Evolutionary conservation across 2,113 vertebrate species (phyloP), one percentile per base, ranked within the genome.

Genomic region (Pseudopodoces humilis): DNA sequence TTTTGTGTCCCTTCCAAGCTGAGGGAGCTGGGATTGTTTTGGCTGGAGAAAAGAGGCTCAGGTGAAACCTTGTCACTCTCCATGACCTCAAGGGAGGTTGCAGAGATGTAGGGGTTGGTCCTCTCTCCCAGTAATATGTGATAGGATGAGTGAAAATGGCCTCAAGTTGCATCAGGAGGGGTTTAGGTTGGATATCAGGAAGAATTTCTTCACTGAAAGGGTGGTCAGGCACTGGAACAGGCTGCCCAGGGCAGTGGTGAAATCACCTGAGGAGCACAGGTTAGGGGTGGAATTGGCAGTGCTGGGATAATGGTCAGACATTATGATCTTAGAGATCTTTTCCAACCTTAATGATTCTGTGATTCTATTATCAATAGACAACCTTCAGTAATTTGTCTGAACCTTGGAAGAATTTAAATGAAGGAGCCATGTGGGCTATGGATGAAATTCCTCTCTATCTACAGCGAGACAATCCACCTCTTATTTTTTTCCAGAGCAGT

Each of bases 71-170:
- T 68, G n/a, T 41, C 13, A 8, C 19, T 70, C 41, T 31, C 27
- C 43, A 20, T 13, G 33, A 23, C 25, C 31, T 37, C 43, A 56
- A 11, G 33, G 9, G 49, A 33, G 9, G 19, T 3, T 49, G 35
- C 47, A 55, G 41, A 43, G 18, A 23, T 37, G 30, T 35, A n/a
- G 7, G 27, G 0, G 1, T 13, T 7, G 2, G 1, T 35, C 19
- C 16, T 30, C 25, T 82, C 20, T 21, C 24, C 67, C 22, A 20
- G 8, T 31, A 27, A 41, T 20, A 27, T 35, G 15, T 0, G 10
- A 62, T 6, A 33, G 14, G 3, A 41, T 3, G 47, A 35, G 12
- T 30, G 39, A 59, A 60, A n/a, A 47, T 6, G 20, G 46, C 39
- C 47, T 68, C 16, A 15, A 22, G 14, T 6, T 60, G 20, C 30